Evolutionary conservation across 2,113 vertebrate species (phyloP).

Genomic region (Dromaius novaehollandiae): DNA sequence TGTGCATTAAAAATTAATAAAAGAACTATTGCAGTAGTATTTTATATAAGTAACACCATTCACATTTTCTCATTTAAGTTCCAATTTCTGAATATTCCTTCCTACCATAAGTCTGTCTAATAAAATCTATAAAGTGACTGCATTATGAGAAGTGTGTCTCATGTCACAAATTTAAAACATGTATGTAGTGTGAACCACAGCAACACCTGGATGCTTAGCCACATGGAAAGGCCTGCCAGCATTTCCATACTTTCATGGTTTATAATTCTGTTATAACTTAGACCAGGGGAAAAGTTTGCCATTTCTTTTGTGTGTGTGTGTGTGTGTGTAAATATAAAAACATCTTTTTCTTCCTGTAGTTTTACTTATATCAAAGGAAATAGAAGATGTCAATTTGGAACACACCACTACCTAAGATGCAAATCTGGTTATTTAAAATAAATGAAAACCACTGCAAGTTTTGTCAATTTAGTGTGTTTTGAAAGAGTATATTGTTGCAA

Average conservation of each 20-base stretch:
- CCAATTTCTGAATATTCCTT: constrained; percentile 76
- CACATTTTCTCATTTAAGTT: constrained; percentile 78
- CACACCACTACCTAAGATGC: not conserved
- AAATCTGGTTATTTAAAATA: not conserved
- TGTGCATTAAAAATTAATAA: constrained; percentile 85
- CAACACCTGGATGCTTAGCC: constrained; percentile 20
- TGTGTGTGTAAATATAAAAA: not conserved
- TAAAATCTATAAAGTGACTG: constrained; percentile 67
- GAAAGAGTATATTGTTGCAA: not conserved
- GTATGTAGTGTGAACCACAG: constrained; percentile 39
- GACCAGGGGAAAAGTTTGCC: not conserved
- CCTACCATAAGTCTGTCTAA: constrained; percentile 71
- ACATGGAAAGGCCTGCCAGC: constrained; percentile 11
- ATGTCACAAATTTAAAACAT: constrained; percentile 59
- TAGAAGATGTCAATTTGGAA: not conserved
- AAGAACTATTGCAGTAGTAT: constrained; percentile 82
- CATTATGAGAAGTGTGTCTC: constrained; percentile 66
- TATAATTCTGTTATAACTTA: constrained; percentile 30
- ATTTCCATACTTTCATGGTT: constrained; percentile 48
- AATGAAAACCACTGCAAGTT: not conserved
- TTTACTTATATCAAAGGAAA: not conserved
- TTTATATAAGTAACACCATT: constrained; percentile 82
- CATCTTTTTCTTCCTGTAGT: not conserved
- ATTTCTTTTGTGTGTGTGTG: not conserved
- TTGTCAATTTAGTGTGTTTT: not conserved